Base-by-base conservation (phyloP, 2,888 invertebrate genomes). In the Odontocolon sp. region DNA sequence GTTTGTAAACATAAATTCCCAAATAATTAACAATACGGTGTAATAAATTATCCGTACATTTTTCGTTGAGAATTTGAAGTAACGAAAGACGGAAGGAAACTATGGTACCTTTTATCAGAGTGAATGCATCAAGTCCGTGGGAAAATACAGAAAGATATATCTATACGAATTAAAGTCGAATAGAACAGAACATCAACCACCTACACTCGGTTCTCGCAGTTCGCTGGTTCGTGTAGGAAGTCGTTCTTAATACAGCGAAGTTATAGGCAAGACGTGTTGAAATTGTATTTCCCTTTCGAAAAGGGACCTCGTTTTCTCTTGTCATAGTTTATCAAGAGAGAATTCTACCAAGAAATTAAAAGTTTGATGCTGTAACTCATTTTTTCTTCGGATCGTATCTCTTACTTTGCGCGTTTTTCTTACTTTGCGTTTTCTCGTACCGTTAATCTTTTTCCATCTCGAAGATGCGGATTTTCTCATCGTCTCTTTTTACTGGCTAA, bases 201-300 rank as follows among this genome's bases (percentile, higher is more conserved):
- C 47, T 21, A 50, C 54, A 47, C 57, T 21, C n/a, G 16, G 18
- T 21, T 45, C 28, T 57, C 31, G n/a, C n/a, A 28, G 52, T n/a
- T 38, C 38, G 28, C 21, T 38, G 14, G 14, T 21, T 50, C 31
- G 54, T 69, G 80, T 80, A 69, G 74, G 80, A 80, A 64, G 78
- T 18, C 50, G 47, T 72, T 23, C 28, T 69, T 63, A 80, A 80
- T 78, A 78, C n/a, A n/a, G 23, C 50, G 28, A 33, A 21, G 6
- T 1, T 14, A 14, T 26, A 14, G 36, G 14, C n/a, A 6, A 8
- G 52, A 33, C 8, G 54, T 36, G 45, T 74, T 31, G 54, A 54
- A 33, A 61, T 45, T 36, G 54, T 47, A 26, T 21, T 16, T 63
- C 9, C 45, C 26, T 28, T 31, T 47, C 18, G 9, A 11, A 4